Percentiles rank a stretch among this genome's conserved stretches.
Conservation (phyloP, 2,113 vertebrate species). For the Campylomormyrus numenius region DNA sequence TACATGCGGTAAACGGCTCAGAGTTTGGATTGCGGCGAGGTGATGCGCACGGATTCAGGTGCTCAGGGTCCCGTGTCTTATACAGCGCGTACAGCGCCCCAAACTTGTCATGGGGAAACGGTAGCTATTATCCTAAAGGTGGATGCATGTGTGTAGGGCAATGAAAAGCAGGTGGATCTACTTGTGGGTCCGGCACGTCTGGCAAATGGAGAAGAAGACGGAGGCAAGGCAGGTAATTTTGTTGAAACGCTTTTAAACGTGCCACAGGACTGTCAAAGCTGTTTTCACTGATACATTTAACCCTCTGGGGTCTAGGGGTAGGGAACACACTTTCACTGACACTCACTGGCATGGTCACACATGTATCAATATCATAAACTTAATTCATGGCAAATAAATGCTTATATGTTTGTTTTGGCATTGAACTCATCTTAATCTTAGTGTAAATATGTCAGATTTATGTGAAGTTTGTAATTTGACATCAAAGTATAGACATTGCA, state of each 20-base stretch:
- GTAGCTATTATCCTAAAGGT: background rate
- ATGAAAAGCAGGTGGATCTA: background rate
- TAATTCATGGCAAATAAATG: too few relatives aligned
- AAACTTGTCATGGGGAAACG: background rate
- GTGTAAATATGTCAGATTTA: too few relatives aligned
- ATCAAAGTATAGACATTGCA: too few relatives aligned
- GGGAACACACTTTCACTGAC: too few relatives aligned
- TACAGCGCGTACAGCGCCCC: background rate
- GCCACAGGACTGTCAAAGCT: background rate
- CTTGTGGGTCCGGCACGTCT: background rate
- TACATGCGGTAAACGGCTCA: background rate
- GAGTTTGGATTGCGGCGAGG: background rate
- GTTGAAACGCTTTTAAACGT: background rate
- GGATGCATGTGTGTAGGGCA: background rate
- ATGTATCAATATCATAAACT: too few relatives aligned
- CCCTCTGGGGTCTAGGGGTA: too few relatives aligned
- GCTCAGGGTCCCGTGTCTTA: background rate
- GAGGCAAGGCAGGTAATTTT: background rate
- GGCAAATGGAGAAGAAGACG: background rate
- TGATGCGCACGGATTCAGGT: background rate
- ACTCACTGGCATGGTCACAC: too few relatives aligned
- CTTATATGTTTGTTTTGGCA: too few relatives aligned
- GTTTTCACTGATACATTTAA: background rate
- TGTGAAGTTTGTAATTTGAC: too few relatives aligned
- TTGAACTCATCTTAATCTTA: too few relatives aligned